Evolutionary conservation across 2,888 invertebrate genomes (phyloP).

Genomic region (Chloroclystis v-ata): DNA sequence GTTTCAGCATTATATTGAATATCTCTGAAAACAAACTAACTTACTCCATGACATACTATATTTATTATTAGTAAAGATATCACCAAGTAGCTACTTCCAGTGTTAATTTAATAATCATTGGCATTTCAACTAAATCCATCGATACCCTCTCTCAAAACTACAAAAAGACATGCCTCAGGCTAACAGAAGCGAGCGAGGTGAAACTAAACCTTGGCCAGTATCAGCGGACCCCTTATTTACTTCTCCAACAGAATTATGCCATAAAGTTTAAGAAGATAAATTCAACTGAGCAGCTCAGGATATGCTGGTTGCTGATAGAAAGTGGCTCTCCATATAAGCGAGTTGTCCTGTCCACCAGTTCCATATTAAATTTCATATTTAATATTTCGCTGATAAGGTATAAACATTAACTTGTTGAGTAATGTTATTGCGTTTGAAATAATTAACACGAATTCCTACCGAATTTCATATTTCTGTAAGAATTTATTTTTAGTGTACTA

Average conservation of each 20-base stretch:
- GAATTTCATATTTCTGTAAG: background rate
- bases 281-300: slow-evolving; percentile 32
- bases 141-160: slow-evolving; percentile 46
- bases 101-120: slow-evolving; percentile 23
- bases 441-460: background rate
- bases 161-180: slow-evolving; percentile 52
- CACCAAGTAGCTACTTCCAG: too few relatives aligned
- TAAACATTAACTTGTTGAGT: slow-evolving; percentile 5
- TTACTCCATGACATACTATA: too few relatives aligned
- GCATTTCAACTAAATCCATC: too few relatives aligned
- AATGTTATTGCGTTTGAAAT: slow-evolving; percentile 3
- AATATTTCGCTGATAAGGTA: slow-evolving; percentile 33
- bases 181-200: slow-evolving; percentile 58
- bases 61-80: too few relatives aligned
- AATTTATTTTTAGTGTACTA: too few relatives aligned
- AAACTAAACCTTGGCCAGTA: slow-evolving; percentile 45
- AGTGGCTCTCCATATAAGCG: slow-evolving; percentile 62
- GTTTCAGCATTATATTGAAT: too few relatives aligned
- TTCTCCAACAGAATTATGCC: background rate
- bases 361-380: slow-evolving; percentile 52
- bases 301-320: slow-evolving; percentile 52
- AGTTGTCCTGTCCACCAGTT: slow-evolving; percentile 38
- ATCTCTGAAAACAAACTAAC: too few relatives aligned
- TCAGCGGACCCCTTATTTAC: slow-evolving; percentile 35
- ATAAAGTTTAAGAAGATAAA: slow-evolving; percentile 2